phyloP scores from a whole-genome alignment of 2,888 invertebrate species.

The Quadriops clusia region DNA sequence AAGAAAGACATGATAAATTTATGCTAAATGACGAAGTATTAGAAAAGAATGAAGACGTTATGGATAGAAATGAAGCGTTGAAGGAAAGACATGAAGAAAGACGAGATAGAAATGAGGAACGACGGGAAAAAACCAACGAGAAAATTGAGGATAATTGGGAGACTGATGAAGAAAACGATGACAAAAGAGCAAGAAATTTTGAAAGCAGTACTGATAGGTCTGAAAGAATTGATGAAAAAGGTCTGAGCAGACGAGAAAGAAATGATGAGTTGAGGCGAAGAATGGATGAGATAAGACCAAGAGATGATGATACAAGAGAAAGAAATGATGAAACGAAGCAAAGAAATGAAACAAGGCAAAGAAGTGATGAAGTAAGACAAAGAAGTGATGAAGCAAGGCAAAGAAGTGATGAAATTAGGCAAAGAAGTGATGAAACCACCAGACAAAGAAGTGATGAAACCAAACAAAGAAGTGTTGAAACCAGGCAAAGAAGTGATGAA shows the following conservation, averaged over 20 bases:
- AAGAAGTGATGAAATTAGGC: too few relatives aligned
- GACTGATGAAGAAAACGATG: conserved; percentile 28
- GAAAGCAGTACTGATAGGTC: too few relatives aligned
- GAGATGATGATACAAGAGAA: conserved; percentile 19
- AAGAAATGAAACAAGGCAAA: conserved; percentile 24
- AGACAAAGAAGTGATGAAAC: too few relatives aligned
- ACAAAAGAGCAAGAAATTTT: conserved; percentile 26
- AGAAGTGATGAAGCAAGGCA: too few relatives aligned
- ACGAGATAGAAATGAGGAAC: conserved; percentile 45
- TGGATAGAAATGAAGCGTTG: conserved; percentile 35
- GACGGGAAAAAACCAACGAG: conserved; percentile 41
- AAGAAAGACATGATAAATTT: conserved; percentile 14
- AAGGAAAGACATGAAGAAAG: conserved; percentile 34
- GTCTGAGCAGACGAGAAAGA: too few relatives aligned
- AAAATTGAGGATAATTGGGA: conserved; percentile 7
- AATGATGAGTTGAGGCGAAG: too few relatives aligned
- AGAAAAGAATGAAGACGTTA: too few relatives aligned
- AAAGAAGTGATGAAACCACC: too few relatives aligned
- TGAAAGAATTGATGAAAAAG: too few relatives aligned
- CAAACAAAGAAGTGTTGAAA: too few relatives aligned
- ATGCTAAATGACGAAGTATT: too few relatives aligned
- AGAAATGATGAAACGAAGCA: conserved; percentile 19
- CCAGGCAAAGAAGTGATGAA: too few relatives aligned
- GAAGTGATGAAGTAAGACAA: conserved; percentile 19
- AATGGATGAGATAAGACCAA: conserved; percentile 15